Evolutionary conservation across 2,888 invertebrate genomes (phyloP).

Genomic region (Tetragnatha montana): DNA sequence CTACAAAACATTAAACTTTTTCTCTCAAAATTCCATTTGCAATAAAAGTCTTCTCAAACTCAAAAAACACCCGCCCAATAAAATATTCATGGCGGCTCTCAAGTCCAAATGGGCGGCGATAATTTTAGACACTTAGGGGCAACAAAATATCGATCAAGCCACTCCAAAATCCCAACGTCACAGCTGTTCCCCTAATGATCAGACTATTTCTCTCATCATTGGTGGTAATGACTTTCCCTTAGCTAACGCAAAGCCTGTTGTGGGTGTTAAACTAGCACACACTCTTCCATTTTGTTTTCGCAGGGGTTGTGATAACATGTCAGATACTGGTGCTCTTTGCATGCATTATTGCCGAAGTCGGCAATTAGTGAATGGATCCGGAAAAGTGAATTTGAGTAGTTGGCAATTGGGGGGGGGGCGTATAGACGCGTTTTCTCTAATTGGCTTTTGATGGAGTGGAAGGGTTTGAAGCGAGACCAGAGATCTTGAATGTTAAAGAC

Average conservation of each 20-base stretch:
- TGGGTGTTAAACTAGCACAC: slow-evolving; percentile 27
- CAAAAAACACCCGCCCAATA: neutral
- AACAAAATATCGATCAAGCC: slow-evolving; percentile 52
- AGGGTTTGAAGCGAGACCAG: neutral
- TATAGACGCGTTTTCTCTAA: neutral
- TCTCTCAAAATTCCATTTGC: neutral
- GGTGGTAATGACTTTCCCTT: slow-evolving; percentile 53
- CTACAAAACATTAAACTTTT: neutral
- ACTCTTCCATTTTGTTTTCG: slow-evolving; percentile 42
- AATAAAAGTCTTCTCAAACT: neutral
- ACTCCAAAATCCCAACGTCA: slow-evolving; percentile 11
- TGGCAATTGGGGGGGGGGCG: neutral
- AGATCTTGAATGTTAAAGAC: too few relatives aligned
- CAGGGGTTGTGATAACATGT: slow-evolving; percentile 32
- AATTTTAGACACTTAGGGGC: slow-evolving; percentile 36
- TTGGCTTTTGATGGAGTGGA: neutral
- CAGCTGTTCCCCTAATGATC: slow-evolving; percentile 59
- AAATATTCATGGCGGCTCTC: slow-evolving; percentile 37
- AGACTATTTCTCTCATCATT: slow-evolving; percentile 50
- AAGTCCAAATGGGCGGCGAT: slow-evolving; percentile 20
- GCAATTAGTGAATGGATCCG: slow-evolving; percentile 14
- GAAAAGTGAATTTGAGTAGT: neutral
- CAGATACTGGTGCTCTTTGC: slow-evolving; percentile 4
- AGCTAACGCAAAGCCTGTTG: slow-evolving; percentile 21
- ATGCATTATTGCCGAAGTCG: slow-evolving; percentile 23